phyloP scores from a whole-genome alignment of 2,113 vertebrate species.

The Verasper variegatus region DNA sequence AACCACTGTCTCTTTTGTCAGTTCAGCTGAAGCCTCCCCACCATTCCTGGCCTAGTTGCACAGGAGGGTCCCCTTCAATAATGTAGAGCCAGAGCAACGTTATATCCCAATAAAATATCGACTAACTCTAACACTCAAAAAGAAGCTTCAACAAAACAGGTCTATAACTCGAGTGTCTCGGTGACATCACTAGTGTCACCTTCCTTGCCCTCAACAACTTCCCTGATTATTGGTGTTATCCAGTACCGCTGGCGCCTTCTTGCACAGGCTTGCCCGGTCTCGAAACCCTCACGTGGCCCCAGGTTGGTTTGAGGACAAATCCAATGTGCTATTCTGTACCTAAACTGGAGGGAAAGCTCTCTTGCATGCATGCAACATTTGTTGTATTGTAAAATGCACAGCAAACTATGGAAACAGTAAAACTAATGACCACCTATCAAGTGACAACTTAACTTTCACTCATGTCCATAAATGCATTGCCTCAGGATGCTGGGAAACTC shows the following conservation, averaged over 20 bases:
- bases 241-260: background rate
- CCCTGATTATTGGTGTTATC: background rate
- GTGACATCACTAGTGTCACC: background rate
- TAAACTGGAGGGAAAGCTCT: background rate
- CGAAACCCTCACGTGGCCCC: background rate
- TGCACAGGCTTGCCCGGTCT: background rate
- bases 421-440: background rate
- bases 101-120: constrained; percentile 29
- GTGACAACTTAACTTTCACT: background rate
- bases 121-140: background rate
- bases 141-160: background rate
- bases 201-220: background rate
- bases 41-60: constrained; percentile 18
- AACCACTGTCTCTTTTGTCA: constrained; percentile 31
- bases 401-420: too few species aligned
- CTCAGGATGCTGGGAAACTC: background rate
- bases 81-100: constrained; percentile 24
- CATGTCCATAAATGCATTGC: background rate
- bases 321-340: background rate
- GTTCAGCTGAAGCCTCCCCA: constrained; percentile 23
- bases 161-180: too few species aligned
- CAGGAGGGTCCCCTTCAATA: constrained; percentile 44
- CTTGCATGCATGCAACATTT: background rate
- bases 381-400: background rate
- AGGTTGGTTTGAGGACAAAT: background rate